A percentile compares a stretch with the other conserved stretches of the same genome.
Conservation (phyloP, 2,797 vertebrate genomes). For the Gallinago nigripennis region DNA sequence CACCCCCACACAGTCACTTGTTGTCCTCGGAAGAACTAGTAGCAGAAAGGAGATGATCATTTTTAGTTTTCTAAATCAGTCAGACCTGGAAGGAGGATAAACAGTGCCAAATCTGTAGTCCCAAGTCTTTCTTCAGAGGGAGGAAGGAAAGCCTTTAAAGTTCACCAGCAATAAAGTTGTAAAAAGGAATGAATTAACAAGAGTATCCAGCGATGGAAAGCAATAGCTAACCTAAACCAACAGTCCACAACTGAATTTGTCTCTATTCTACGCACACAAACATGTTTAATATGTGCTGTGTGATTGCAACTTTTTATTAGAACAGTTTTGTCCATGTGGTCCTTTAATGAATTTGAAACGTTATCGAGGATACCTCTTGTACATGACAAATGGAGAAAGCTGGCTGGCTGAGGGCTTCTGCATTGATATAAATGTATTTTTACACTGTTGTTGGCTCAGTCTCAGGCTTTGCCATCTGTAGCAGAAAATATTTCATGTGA, state of each 20-base stretch:
- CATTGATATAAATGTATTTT: slow-evolving; percentile 26
- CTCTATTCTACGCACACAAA: background rate
- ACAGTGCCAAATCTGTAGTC: background rate
- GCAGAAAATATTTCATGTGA: slow-evolving; percentile 43
- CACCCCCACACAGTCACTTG: fast-evolving
- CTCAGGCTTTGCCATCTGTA: slow-evolving; percentile 58
- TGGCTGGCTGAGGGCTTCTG: background rate
- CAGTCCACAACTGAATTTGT: background rate
- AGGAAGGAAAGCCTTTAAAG: background rate
- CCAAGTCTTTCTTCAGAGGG: background rate
- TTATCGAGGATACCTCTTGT: background rate
- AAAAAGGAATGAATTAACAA: background rate
- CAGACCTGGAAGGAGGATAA: background rate
- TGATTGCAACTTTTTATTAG: background rate
- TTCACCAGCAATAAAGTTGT: background rate
- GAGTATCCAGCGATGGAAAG: background rate
- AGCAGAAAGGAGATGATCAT: background rate
- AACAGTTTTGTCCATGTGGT: background rate
- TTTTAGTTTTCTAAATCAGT: background rate
- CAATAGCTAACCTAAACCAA: background rate
- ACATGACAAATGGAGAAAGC: background rate
- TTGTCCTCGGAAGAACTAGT: background rate
- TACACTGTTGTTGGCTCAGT: slow-evolving; percentile 17
- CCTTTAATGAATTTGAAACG: background rate
- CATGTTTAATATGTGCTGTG: background rate